Base-by-base conservation (phyloP, 2,888 invertebrate genomes). In the Orgyia antiqua region DNA sequence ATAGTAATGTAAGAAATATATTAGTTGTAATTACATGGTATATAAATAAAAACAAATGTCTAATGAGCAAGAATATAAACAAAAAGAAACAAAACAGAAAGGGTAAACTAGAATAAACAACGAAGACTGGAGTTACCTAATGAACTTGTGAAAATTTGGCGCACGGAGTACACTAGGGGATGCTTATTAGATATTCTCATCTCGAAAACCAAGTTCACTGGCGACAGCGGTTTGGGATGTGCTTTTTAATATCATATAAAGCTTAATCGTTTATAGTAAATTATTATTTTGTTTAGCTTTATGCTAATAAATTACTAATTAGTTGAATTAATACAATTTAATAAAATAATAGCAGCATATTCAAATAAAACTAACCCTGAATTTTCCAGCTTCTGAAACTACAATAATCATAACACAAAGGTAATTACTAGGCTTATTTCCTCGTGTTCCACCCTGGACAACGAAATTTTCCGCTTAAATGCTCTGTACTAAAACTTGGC, bases 71-170 rank as follows among this genome's bases (percentile, higher is more conserved):
- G n/a, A 18, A 18, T 18, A 18, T 8, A 2, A 18, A 67, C 51
- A 55, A 64, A 65, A 59, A 58, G 51, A 59, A 58, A 63, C 58
- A 66, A 68, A 51, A 51, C 51, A 53, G 49, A 57, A 53, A 45
- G 58, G 63, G 66, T 60, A 49, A 71, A 69, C 65, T 68, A 69
- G 68, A 77, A 69, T 68, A 71, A 75, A 76, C 72, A 71, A 67
- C 62, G 59, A 65, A 67, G 64, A 66, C 66, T 59, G 56, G 64
- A 73, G 67, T 67, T 67, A 66, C 66, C 68, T 76, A 75, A 77
- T 74, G 74, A 76, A 75, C 71, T 71, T 58, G 68, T 66, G 70
- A 68, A 71, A 69, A 70, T 70, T 71, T 61, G 63, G 69, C 60
- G 57, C 66, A 58, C 64, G 62, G 66, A 60, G 64, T 57, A 61